Percentiles rank a stretch among this genome's conserved stretches.
phyloP scores from a whole-genome alignment of 1,140 invertebrate genomes.

The Drosophila melanica region DNA sequence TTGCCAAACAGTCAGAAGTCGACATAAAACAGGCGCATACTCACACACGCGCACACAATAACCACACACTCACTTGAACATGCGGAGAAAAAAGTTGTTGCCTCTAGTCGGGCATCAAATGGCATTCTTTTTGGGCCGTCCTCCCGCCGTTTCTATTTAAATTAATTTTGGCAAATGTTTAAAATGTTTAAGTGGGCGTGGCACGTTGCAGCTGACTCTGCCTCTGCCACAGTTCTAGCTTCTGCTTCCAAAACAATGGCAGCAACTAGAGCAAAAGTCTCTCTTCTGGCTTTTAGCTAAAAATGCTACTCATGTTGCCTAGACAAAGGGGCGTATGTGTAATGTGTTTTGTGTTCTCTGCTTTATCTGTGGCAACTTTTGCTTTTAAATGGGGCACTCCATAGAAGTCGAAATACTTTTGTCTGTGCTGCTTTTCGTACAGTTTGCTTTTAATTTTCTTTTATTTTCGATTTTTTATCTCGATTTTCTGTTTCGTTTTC shows the following conservation, averaged over 20 bases:
- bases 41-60: not conserved
- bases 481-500: slow-evolving; percentile 1
- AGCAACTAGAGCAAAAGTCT: slow-evolving; percentile 10
- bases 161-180: slow-evolving; percentile 66
- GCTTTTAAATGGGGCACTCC: slow-evolving; percentile 12
- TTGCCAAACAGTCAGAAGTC: slow-evolving; percentile 62
- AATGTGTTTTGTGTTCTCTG: slow-evolving; percentile 49
- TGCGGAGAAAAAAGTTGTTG: slow-evolving; percentile 24
- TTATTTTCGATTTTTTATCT: slow-evolving; percentile 2
- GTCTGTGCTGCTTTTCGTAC: not conserved
- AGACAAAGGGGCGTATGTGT: slow-evolving; percentile 73
- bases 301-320: slow-evolving; percentile 40
- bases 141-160: slow-evolving; percentile 66
- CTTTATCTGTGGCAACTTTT: slow-evolving; percentile 40
- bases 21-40: slow-evolving; percentile 33
- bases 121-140: slow-evolving; percentile 37
- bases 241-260: not conserved
- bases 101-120: slow-evolving; percentile 41
- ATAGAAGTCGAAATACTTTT: slow-evolving; percentile 16
- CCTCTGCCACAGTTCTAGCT: not conserved
- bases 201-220: slow-evolving; percentile 7
- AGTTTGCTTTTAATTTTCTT: slow-evolving; percentile 25
- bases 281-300: slow-evolving; percentile 32
- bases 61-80: slow-evolving; percentile 3
- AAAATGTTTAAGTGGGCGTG: slow-evolving; percentile 64